Evolutionary conservation across 2,888 invertebrate species (phyloP).

Genomic region (Trachelus troglodyta): DNA sequence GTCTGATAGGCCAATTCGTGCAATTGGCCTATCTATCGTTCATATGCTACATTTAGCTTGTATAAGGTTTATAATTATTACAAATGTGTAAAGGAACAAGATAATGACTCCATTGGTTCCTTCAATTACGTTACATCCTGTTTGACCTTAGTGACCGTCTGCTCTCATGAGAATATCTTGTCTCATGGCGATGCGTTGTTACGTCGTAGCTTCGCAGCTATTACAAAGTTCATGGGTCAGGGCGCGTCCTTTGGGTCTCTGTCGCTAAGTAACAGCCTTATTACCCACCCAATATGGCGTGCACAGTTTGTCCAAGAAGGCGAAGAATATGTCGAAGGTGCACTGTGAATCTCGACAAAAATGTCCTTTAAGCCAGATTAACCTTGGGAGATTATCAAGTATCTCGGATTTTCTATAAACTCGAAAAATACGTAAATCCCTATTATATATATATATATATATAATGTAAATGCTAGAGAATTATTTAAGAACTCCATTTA

Average conservation of each 20-base stretch:
- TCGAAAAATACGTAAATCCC: background rate
- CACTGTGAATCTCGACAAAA: background rate
- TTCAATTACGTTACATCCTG: background rate
- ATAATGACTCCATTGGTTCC: background rate
- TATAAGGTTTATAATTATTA: background rate
- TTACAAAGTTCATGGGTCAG: constrained; percentile 3
- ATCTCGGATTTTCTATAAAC: background rate
- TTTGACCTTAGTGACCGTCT: background rate
- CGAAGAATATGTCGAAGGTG: background rate
- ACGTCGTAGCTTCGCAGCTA: background rate
- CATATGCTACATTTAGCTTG: background rate
- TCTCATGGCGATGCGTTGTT: background rate
- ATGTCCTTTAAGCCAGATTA: background rate
- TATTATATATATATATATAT: no score
- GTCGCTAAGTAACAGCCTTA: background rate
- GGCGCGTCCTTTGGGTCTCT: background rate
- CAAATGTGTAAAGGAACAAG: background rate
- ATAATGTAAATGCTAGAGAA: background rate
- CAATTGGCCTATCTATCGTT: background rate
- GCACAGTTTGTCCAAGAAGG: background rate
- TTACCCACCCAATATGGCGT: background rate
- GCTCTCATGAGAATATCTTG: background rate
- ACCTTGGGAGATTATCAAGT: background rate
- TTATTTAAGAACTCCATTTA: background rate
- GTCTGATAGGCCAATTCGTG: background rate